These are phyloP conservation scores for Pimephales promelas DNA, from an alignment of 2,113 vertebrate genomes.

Conservation along the genomic window DNA sequence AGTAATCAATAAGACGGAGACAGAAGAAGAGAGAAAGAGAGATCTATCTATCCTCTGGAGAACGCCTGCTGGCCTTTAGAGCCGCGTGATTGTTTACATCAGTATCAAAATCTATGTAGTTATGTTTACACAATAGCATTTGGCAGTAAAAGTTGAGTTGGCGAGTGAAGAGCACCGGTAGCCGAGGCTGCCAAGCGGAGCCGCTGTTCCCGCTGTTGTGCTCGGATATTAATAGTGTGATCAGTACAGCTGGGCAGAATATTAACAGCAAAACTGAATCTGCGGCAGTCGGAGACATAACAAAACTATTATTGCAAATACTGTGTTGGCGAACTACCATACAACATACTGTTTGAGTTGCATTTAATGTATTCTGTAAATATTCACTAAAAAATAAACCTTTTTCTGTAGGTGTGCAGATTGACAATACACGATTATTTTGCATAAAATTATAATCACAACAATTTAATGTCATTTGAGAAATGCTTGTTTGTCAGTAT, in stretches of 20 bases:
- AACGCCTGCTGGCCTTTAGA: conserved; percentile 37
- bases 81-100: conserved; percentile 5
- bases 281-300: conserved; percentile 20
- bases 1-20: background rate
- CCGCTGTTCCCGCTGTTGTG: background rate
- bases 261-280: conserved; percentile 14
- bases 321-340: background rate
- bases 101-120: conserved; percentile 25
- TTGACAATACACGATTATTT: no score
- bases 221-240: conserved; percentile 16
- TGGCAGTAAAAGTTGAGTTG: conserved; percentile 35
- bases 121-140: conserved; percentile 29
- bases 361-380: background rate
- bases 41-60: background rate
- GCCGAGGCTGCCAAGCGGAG: background rate
- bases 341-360: background rate
- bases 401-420: no score
- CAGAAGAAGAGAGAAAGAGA: background rate
- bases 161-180: background rate
- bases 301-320: background rate
- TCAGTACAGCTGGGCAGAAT: conserved; percentile 25
- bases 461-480: no score
- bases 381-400: background rate
- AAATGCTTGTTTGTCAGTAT: no score
- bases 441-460: no score